phyloP scores from a whole-genome alignment of 2,888 invertebrate species.

The Tipula vernalis region DNA sequence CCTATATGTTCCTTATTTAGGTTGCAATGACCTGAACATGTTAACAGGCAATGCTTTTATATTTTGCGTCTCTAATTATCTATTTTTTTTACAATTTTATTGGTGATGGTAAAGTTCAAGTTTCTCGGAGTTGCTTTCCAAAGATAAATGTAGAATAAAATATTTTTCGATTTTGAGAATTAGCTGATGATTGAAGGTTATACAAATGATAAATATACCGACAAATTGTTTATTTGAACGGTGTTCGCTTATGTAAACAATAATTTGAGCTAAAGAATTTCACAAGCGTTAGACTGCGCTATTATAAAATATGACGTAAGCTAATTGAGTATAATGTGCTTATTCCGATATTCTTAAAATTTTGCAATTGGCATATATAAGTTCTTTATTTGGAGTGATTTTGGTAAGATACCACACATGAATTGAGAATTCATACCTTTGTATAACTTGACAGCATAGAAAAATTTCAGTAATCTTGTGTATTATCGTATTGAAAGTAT shows the following conservation, averaged over 20 bases:
- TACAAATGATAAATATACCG: not conserved
- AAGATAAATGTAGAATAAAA: no score
- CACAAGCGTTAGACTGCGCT: not conserved
- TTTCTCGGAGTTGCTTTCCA: no score
- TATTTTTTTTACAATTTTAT: not conserved
- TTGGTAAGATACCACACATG: no score
- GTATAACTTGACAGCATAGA: no score
- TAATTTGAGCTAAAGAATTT: not conserved
- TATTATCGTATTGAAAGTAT: no score
- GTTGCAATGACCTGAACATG: not conserved
- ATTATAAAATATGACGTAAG: not conserved
- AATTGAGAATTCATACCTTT: no score
- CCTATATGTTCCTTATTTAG: not conserved
- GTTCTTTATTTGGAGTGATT: no score
- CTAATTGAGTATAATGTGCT: not conserved
- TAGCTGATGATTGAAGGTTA: not conserved
- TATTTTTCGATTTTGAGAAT: not conserved
- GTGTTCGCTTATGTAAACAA: not conserved
- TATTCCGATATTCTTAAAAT: no score
- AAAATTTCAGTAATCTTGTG: no score
- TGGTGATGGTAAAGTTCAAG: not conserved
- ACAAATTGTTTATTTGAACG: not conserved
- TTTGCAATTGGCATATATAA: no score
- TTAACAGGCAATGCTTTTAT: not conserved
- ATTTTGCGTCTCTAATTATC: not conserved